Evolutionary conservation across 2,888 invertebrate genomes (phyloP).

Genomic region (Campoplex capitator): DNA sequence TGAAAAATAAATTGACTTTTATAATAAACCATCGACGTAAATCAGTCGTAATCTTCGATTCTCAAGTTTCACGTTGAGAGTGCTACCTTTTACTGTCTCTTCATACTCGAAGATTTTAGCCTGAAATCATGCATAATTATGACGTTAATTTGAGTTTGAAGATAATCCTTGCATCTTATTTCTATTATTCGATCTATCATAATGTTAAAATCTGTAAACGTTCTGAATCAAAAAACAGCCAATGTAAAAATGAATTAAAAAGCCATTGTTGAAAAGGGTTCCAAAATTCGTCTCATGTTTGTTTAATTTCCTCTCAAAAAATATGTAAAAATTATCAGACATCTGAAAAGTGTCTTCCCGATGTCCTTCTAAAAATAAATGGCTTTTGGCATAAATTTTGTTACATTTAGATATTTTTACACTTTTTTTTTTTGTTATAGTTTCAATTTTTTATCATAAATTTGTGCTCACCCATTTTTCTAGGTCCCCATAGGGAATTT

Average conservation of each 20-base stretch:
- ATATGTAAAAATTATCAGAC: too few relatives aligned
- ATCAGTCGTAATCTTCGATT: background rate
- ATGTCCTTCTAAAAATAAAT: too few relatives aligned
- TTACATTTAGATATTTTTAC: background rate
- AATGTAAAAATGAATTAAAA: background rate
- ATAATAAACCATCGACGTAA: slow-evolving; percentile 12
- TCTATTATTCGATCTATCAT: background rate
- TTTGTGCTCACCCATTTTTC: background rate
- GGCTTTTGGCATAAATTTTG: too few relatives aligned
- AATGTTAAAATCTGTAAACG: background rate
- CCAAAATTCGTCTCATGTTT: too few relatives aligned
- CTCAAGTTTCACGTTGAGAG: too few relatives aligned
- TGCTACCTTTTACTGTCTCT: background rate
- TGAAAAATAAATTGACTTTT: slow-evolving; percentile 59
- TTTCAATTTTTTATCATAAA: background rate
- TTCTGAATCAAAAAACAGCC: background rate
- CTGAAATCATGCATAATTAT: background rate
- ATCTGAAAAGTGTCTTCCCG: too few relatives aligned
- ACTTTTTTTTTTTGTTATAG: background rate
- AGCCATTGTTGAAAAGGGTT: too few relatives aligned
- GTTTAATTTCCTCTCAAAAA: too few relatives aligned
- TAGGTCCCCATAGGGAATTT: background rate
- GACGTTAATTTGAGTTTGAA: background rate
- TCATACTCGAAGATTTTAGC: background rate
- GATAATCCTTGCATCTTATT: background rate